A percentile compares a stretch with the other conserved stretches of the same genome.
These are phyloP conservation scores for Cheilinus undulatus DNA, from an alignment of 2,113 vertebrate genomes.

Conservation along the genomic window DNA sequence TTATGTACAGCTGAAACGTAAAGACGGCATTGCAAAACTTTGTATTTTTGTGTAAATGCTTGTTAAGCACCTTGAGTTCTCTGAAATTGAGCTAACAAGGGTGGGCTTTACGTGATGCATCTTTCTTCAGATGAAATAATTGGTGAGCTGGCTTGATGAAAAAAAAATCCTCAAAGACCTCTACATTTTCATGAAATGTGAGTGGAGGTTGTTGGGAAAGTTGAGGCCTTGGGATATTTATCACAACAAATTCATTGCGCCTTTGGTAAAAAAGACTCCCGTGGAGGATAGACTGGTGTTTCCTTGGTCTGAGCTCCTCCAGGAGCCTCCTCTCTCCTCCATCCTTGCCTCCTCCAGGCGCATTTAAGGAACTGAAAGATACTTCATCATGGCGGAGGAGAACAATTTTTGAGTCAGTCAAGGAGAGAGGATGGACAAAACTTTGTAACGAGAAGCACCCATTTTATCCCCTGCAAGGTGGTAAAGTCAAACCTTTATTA, in stretches of 20 bases:
- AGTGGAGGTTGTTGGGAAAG: not conserved
- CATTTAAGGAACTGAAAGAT: too few species aligned
- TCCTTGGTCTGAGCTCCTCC: too few species aligned
- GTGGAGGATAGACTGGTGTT: too few species aligned
- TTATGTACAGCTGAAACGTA: conserved; percentile 54
- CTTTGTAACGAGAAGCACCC: too few species aligned
- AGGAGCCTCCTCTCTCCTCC: too few species aligned
- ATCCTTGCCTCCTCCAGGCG: too few species aligned
- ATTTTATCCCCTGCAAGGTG: not conserved
- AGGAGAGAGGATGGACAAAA: too few species aligned
- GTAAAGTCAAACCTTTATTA: not conserved
- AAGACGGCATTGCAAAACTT: conserved; percentile 54
- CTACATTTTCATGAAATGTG: not conserved
- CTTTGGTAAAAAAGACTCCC: too few species aligned
- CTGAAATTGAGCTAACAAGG: conserved; percentile 20
- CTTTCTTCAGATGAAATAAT: conserved; percentile 3
- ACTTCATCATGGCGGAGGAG: too few species aligned
- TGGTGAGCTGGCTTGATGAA: conserved; percentile 1
- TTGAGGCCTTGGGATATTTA: not conserved
- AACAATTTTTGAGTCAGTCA: too few species aligned
- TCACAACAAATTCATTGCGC: too few species aligned
- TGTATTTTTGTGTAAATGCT: conserved; percentile 65
- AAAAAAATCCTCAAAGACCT: not conserved
- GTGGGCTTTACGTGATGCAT: conserved; percentile 56
- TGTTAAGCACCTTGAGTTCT: conserved; percentile 62